A percentile compares a stretch with the other conserved stretches of the same genome.
These are phyloP conservation scores for Cantharis rufa DNA, from an alignment of 2,888 invertebrate genomes.

Conservation along the genomic window DNA sequence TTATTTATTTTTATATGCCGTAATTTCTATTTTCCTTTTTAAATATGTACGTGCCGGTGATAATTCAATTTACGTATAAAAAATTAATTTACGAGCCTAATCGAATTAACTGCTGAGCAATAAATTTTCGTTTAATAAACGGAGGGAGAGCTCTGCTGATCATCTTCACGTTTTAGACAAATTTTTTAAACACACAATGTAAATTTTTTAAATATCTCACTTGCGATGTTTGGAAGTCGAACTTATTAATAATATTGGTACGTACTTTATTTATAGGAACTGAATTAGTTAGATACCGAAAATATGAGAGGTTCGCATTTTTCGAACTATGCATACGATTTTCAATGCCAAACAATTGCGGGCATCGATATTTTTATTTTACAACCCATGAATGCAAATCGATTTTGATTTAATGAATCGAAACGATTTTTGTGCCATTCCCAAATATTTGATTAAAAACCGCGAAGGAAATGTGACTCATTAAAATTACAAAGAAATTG, in stretches of 20 bases:
- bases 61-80: slow-evolving; percentile 1
- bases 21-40: slow-evolving; percentile 4
- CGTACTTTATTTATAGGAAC: slow-evolving; percentile 10
- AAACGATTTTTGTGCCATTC: background rate
- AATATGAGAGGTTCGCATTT: slow-evolving; percentile 9
- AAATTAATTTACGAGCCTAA: slow-evolving; percentile 1
- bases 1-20: background rate
- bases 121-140: background rate
- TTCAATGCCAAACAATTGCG: slow-evolving; percentile 12
- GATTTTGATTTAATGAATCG: background rate
- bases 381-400: background rate
- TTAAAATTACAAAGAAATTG: background rate
- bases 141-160: background rate
- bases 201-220: background rate
- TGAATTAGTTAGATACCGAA: background rate
- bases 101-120: background rate
- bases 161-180: background rate
- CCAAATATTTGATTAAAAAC: background rate
- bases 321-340: slow-evolving; percentile 4
- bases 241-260: slow-evolving; percentile 4
- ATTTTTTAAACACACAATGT: background rate
- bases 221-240: background rate
- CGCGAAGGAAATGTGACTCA: background rate
- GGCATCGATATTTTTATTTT: background rate
- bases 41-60: background rate